A percentile compares a stretch with the other conserved stretches of the same genome.
phyloP scores from a whole-genome alignment of 2,797 vertebrate genomes.

The Coccyzus lansbergi region DNA sequence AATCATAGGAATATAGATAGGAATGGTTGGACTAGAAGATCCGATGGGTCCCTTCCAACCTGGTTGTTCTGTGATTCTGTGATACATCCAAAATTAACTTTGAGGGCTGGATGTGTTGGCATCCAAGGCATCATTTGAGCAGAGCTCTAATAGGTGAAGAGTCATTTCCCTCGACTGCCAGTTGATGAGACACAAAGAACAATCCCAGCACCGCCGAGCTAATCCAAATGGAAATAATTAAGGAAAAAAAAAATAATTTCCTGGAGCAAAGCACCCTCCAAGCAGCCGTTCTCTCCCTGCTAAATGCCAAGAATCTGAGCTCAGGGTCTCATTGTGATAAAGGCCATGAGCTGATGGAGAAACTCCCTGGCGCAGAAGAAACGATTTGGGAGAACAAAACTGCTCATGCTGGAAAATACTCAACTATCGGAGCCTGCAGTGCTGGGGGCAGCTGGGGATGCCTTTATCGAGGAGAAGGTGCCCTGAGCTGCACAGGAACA shows the following conservation, averaged over 20 bases:
- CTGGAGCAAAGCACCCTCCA: not conserved
- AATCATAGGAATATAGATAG: too few relatives aligned
- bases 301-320: slow-evolving; percentile 1
- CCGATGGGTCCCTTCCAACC: too few relatives aligned
- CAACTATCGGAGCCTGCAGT: not conserved
- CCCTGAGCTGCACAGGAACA: fast-evolving
- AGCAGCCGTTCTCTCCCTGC: not conserved
- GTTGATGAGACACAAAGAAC: not conserved
- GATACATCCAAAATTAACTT: not conserved
- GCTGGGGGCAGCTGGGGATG: not conserved
- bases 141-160: not conserved
- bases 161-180: not conserved
- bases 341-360: not conserved
- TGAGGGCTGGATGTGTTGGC: not conserved
- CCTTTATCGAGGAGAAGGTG: not conserved
- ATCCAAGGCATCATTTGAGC: not conserved
- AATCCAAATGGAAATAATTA: slow-evolving; percentile 48
- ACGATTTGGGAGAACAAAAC: not conserved
- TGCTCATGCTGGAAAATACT: not conserved
- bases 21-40: too few relatives aligned
- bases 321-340: not conserved
- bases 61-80: too few relatives aligned
- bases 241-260: slow-evolving; percentile 11
- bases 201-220: not conserved
- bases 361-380: not conserved